Evolutionary conservation across 53 echinoderm and acorn worm species (phyloP), one percentile per base, ranked within the genome.

Genomic region (Hippasteria phrygiana): DNA sequence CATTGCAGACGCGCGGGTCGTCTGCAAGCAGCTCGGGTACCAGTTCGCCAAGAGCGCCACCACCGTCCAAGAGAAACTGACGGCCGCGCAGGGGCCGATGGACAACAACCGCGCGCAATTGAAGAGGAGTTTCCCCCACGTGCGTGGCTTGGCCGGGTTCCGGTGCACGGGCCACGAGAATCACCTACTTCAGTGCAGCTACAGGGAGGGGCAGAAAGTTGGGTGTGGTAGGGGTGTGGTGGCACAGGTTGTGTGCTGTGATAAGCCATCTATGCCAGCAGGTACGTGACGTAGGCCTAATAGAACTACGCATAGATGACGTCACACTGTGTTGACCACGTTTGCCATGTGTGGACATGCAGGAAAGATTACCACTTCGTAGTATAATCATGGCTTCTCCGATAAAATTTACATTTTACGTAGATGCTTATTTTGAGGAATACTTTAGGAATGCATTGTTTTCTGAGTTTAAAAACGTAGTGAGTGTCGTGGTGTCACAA

Each of bases 11-110:
- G 93, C 91, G 3, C 76, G 83, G 17, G 93, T 93, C 7, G 88
- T 91, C 43, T 93, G 93, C 50, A 85, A 74, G 51, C 88, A 91
- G 76, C 88, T 91, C 33, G 81, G 88, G 13, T 81, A 88, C 33
- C 75, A 91, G 35, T 73, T 75, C 37, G 93, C 91, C 48, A 85
- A 85, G 70, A 71, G 85, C 54, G 71, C 85, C 85, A 53, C 71
- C 71, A 43, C 73, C 28, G 45, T 82, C 27, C 66, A 28, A 18
- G 82, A 82, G 82, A 71, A 41, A 38, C 24, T 32, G 12, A 3
- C 18, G 41, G 24, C 48, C 13, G 75, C 16, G 5, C 39, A 40
- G 11, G 55, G 39, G 40, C 62, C 34, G 5, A 36, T 50, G 26
- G 70, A 69, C 17, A 69, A 28, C 53, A 70, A 85, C 33, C 85